These are phyloP conservation scores for Allobates femoralis DNA, from an alignment of 2,797 vertebrate species.

Conservation along the genomic window DNA sequence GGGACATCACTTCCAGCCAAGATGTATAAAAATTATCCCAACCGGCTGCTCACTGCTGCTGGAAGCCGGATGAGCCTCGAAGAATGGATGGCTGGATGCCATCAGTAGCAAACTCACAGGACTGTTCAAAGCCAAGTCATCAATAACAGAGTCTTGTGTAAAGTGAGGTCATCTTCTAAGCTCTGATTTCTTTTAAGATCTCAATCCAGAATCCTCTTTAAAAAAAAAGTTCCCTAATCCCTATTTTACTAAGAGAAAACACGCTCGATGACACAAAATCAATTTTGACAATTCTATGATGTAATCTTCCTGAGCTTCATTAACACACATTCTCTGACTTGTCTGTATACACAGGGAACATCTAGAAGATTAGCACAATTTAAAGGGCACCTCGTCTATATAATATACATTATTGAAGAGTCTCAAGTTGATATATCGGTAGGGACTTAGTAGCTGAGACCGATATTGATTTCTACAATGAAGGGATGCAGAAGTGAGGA, in stretches of 20 bases:
- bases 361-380: background rate
- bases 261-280: slow-evolving; percentile 42
- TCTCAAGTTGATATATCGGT: background rate
- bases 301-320: background rate
- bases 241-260: slow-evolving; percentile 8
- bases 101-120: slow-evolving; percentile 32
- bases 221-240: slow-evolving; percentile 21
- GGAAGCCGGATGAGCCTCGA: slow-evolving; percentile 51
- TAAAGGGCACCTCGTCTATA: background rate
- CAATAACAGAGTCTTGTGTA: slow-evolving; percentile 41
- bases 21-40: slow-evolving; percentile 20
- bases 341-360: background rate
- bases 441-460: background rate
- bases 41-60: slow-evolving; percentile 45
- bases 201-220: slow-evolving; percentile 1
- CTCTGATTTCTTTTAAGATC: slow-evolving; percentile 18
- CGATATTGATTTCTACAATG: background rate
- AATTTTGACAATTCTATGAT: slow-evolving; percentile 22
- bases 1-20: slow-evolving; percentile 37
- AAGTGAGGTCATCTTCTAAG: slow-evolving; percentile 36
- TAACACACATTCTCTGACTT: background rate
- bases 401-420: background rate
- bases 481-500: too few relatives aligned
- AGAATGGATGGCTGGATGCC: slow-evolving; percentile 56
- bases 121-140: slow-evolving; percentile 45